Evolutionary conservation across 2,113 vertebrate species (phyloP).

Genomic region (Tetraodon nigroviridis): DNA sequence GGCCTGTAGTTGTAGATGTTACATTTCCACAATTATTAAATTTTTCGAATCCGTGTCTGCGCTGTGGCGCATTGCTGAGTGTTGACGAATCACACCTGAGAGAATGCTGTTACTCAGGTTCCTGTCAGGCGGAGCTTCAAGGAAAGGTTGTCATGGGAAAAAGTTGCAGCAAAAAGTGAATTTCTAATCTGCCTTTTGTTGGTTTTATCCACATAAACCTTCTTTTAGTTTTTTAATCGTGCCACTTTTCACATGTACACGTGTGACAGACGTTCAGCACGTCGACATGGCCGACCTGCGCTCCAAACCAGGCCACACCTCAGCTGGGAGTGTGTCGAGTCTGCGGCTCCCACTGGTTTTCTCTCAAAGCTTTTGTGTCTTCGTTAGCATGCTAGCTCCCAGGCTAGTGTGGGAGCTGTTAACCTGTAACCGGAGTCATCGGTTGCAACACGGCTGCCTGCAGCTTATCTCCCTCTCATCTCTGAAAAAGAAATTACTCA

Average conservation of each 20-base stretch:
- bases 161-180: background rate
- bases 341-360: background rate
- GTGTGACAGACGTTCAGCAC: background rate
- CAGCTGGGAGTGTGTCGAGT: background rate
- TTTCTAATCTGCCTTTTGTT: background rate
- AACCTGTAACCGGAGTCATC: slow-evolving; percentile 7
- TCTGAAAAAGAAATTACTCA: slow-evolving; percentile 29
- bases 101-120: slow-evolving; percentile 50
- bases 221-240: background rate
- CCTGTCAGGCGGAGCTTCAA: slow-evolving; percentile 20
- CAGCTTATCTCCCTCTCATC: slow-evolving; percentile 37
- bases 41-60: background rate
- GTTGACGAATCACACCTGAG: slow-evolving; percentile 44
- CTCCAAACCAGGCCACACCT: slow-evolving; percentile 24
- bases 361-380: slow-evolving; percentile 4
- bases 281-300: slow-evolving; percentile 5
- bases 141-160: slow-evolving; percentile 16
- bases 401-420: no score
- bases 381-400: background rate
- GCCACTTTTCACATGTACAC: background rate
- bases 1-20: background rate
- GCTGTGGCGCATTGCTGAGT: slow-evolving; percentile 31
- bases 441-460: slow-evolving; percentile 39
- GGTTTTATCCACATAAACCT: background rate
- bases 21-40: no score